A percentile compares a stretch with the other conserved stretches of the same genome.
Conservation (phyloP, 1,140 invertebrate genomes). For the Rhopalosiphum padi region DNA sequence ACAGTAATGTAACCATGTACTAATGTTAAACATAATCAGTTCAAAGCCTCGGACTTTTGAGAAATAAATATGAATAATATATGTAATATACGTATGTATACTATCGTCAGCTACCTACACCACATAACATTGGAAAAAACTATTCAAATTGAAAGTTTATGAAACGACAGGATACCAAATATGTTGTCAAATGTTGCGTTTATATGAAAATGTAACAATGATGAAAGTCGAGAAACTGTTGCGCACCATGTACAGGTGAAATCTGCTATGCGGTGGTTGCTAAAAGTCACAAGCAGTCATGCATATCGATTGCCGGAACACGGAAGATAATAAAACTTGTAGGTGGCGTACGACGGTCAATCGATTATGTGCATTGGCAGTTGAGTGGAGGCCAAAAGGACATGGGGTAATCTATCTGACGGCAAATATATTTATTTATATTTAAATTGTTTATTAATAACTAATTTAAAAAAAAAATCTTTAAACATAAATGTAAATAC, state of each 20-base stretch:
- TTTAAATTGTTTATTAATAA: not conserved
- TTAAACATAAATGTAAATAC: not conserved
- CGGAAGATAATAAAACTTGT: conserved; percentile 39
- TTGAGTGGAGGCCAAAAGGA: conserved; percentile 41
- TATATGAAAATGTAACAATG: not conserved
- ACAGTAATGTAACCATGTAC: not conserved
- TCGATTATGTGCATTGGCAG: conserved; percentile 43
- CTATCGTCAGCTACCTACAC: not conserved
- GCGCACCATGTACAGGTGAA: not conserved
- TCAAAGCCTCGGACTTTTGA: not conserved
- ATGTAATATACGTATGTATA: no score
- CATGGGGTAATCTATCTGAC: conserved; percentile 3
- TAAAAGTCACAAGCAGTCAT: not conserved
- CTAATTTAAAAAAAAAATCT: not conserved
- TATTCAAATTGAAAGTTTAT: not conserved
- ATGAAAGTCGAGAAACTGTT: conserved; percentile 1
- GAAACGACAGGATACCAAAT: not conserved
- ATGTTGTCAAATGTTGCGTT: not conserved
- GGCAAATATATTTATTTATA: not conserved
- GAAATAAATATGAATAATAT: not conserved
- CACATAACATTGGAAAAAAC: not conserved
- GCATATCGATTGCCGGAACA: conserved; percentile 11
- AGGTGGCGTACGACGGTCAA: conserved; percentile 33
- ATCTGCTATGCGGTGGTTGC: not conserved
- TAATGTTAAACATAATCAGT: not conserved